Evolutionary conservation across 2,113 vertebrate species (phyloP).

Genomic region (Pseudorectes ferrugineus): DNA sequence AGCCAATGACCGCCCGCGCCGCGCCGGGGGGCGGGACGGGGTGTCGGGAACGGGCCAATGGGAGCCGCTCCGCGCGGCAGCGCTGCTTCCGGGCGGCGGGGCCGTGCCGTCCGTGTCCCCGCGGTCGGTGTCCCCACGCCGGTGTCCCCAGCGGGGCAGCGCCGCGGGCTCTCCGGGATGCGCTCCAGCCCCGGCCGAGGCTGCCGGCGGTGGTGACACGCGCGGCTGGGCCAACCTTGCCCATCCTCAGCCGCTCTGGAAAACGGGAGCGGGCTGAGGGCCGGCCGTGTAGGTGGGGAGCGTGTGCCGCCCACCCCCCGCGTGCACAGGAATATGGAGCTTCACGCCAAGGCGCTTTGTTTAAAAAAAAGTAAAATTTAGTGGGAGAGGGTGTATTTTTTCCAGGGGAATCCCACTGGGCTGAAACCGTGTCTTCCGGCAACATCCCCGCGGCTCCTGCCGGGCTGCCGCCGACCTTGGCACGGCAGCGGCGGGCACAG

Average conservation of each 20-base stretch:
- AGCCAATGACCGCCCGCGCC: constrained; percentile 54
- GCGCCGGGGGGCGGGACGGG: not conserved
- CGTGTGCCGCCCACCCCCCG: not conserved
- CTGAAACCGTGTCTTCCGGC: not conserved
- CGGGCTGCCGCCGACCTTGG: not conserved
- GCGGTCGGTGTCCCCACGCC: not conserved
- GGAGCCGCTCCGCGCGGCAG: not conserved
- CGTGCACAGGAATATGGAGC: not conserved
- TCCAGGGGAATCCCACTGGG: too few relatives aligned
- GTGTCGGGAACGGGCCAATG: constrained; percentile 27
- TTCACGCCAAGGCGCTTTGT: not conserved
- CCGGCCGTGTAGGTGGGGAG: not conserved
- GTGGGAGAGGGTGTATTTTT: accelerated
- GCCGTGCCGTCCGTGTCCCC: not conserved
- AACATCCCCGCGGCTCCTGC: not conserved
- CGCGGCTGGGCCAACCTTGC: not conserved
- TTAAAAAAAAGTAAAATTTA: not conserved
- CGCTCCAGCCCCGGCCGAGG: not conserved
- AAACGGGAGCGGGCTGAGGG: not conserved
- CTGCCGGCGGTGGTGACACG: too few relatives aligned
- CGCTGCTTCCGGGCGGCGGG: constrained; percentile 50
- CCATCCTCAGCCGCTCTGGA: not conserved
- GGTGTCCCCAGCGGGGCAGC: not conserved
- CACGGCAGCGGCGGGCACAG: not conserved
- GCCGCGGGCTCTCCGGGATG: not conserved